Base-by-base conservation (phyloP, 1,140 invertebrate species). In the Pseudobourletiella spinata region DNA sequence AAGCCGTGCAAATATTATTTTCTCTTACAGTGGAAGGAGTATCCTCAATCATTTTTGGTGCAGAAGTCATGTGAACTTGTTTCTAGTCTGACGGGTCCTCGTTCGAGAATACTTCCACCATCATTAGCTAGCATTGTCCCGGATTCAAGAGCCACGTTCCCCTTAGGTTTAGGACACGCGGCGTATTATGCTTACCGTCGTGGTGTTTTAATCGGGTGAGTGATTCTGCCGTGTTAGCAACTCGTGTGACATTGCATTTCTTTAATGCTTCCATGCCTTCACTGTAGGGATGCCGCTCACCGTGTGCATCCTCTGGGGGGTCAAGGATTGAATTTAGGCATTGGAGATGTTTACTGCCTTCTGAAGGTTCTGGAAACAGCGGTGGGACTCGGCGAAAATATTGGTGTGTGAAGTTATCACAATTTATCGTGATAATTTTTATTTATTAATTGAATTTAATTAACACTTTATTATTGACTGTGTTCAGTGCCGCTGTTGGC, bases 301-400 rank as follows among this genome's bases (percentile, higher is more conserved):
- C 81, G 91, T 72, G 81, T 99, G 35, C 95, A 99, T 79, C 96
- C 96, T 0, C 74, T 98, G 52, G 96, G 95, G 46, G 96, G 96
- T 0, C 94, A 97, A 76, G 95, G 95, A 14, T 91, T 98, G 0
- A 99, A 99, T 79, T 78, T 99, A 44, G 96, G 96, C 3, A 95
- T 98, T 76, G 90, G 89, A 24, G 97, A 99, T 79, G 85, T 97
- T 0, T 72, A 78, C 15, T 79, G 80, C 67, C 78, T 99, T 0
- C 80, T 83, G 11, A 72, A 85, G 51, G 73, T 83, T 2, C 73
- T 98, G 16, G 79, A 84, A 3, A 80, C 88, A 46, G 82, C 86
- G 2, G 77, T 84, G 0, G 82, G 83, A 65, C 77, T 81, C 66
- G 96, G 95, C 8, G 80, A 81, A 48, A 82, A 84, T 71, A 75